A percentile compares a stretch with the other conserved stretches of the same genome.
These are phyloP conservation scores for Syngnathus typhle DNA, from an alignment of 2,113 vertebrate genomes.

Conservation along the genomic window DNA sequence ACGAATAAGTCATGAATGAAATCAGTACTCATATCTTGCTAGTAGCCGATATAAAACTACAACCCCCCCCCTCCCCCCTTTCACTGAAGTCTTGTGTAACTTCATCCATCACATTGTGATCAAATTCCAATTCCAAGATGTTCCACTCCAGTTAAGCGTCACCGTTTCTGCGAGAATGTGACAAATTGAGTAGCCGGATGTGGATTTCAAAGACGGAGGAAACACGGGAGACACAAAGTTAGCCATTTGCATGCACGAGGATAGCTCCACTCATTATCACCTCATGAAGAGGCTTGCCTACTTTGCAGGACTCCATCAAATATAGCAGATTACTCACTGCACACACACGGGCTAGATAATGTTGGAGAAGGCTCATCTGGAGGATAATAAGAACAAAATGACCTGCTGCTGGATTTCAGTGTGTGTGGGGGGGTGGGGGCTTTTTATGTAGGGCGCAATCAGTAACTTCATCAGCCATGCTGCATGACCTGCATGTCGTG, in stretches of 20 bases:
- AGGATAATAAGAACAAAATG: constrained; percentile 31
- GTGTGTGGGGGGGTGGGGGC: background rate
- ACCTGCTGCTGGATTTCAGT: constrained; percentile 30
- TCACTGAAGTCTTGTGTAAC: background rate
- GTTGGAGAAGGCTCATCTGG: constrained; percentile 56
- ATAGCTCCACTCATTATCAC: constrained; percentile 32
- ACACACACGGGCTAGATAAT: constrained; percentile 56
- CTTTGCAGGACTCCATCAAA: constrained; percentile 48
- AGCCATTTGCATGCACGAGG: constrained; percentile 4
- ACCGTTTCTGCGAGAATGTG: background rate
- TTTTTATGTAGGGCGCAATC: constrained; percentile 35
- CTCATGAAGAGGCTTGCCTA: constrained; percentile 49
- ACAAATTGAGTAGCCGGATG: background rate
- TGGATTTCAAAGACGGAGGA: background rate
- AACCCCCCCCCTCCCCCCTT: no score
- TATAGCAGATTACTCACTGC: constrained; percentile 50
- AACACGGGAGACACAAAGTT: background rate
- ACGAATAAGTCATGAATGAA: background rate
- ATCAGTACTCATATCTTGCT: background rate
- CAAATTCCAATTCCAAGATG: background rate
- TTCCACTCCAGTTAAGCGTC: background rate
- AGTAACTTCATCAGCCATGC: constrained; percentile 37
- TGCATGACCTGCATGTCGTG: constrained; percentile 36
- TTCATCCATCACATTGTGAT: background rate
- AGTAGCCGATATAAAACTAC: background rate